Evolutionary conservation across 2,797 vertebrate genomes (phyloP).

Genomic region (Emydoidea blandingii): DNA sequence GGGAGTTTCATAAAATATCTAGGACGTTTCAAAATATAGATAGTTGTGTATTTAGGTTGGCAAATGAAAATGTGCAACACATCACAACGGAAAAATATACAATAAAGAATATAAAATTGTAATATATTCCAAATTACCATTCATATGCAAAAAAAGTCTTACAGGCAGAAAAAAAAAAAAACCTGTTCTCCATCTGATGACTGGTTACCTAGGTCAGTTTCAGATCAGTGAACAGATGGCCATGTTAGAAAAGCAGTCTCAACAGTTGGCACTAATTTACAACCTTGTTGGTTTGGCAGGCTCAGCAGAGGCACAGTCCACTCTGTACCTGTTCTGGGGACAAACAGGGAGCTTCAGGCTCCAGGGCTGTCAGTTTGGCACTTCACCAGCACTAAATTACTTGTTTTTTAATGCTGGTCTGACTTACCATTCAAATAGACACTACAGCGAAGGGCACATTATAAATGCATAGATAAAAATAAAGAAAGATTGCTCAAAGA

Average conservation of each 20-base stretch:
- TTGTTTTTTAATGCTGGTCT: neutral
- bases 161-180: slow-evolving; percentile 5
- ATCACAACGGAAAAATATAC: slow-evolving; percentile 38
- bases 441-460: neutral
- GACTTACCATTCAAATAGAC: neutral
- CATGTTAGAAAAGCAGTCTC: neutral
- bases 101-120: neutral
- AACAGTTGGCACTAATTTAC: neutral
- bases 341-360: neutral
- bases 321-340: neutral
- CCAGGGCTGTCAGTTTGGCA: neutral
- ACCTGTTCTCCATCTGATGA: slow-evolving; percentile 2
- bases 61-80: neutral
- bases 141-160: slow-evolving; percentile 16
- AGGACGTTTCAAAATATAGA: neutral
- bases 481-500: neutral
- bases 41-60: slow-evolving; percentile 14
- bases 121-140: slow-evolving; percentile 9
- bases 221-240: neutral
- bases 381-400: neutral
- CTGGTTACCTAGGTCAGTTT: neutral
- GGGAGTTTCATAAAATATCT: slow-evolving; percentile 4
- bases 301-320: neutral
- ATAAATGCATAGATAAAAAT: neutral
- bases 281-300: accelerated